phyloP scores from a whole-genome alignment of 2,797 vertebrate species.

The Zenarchopterus dispar region DNA sequence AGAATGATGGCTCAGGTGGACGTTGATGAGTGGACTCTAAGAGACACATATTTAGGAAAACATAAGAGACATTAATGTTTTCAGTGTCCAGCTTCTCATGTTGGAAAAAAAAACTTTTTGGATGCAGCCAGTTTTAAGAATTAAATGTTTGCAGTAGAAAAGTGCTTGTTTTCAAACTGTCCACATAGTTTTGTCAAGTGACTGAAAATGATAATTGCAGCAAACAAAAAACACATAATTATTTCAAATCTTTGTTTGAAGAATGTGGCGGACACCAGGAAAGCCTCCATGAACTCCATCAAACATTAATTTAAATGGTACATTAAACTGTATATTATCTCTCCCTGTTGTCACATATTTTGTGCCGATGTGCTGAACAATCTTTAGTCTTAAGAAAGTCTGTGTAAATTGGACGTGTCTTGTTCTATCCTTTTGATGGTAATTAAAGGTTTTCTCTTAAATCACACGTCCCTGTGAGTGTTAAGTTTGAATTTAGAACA shows the following conservation, averaged over 20 bases:
- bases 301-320: neutral
- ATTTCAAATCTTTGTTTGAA: constrained; percentile 9
- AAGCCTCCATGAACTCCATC: neutral
- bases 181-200: neutral
- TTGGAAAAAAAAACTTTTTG: neutral
- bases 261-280: neutral
- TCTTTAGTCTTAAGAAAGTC: constrained; percentile 44
- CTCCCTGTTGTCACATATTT: constrained; percentile 25
- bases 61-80: constrained; percentile 3
- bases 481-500: no score
- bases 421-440: constrained; percentile 49
- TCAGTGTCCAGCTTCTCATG: neutral
- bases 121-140: constrained; percentile 7
- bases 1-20: constrained; percentile 38
- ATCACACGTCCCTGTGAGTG: constrained; percentile 1
- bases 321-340: neutral
- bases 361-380: constrained; percentile 56
- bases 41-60: neutral
- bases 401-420: constrained; percentile 47
- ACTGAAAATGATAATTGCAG: constrained; percentile 8
- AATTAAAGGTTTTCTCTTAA: constrained; percentile 59
- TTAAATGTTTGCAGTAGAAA: neutral
- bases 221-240: neutral
- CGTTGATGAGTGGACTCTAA: constrained; percentile 28
- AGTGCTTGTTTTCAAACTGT: constrained; percentile 3